Evolutionary conservation across 1,140 invertebrate genomes (phyloP).

Genomic region (Coptotermes formosanus): DNA sequence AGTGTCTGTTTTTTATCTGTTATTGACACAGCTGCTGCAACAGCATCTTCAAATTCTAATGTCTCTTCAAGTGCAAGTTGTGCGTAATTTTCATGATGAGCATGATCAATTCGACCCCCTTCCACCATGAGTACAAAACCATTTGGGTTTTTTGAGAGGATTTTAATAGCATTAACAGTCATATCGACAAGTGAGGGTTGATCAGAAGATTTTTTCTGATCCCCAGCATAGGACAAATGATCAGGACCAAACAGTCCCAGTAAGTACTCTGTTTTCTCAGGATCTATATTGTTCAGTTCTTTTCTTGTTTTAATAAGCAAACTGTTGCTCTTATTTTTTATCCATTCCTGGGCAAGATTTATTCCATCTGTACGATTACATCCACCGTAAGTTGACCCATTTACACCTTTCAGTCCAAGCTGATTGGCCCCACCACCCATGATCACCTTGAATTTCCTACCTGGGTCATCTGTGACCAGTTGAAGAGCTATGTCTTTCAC

Average conservation of each 20-base stretch:
- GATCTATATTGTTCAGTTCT: background rate
- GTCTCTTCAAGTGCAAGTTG: conserved; percentile 68
- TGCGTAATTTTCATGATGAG: conserved; percentile 72
- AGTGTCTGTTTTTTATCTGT: conserved; percentile 63
- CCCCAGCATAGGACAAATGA: conserved; percentile 21
- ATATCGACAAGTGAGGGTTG: conserved; percentile 28
- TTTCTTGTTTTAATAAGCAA: background rate
- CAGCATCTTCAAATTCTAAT: conserved; percentile 65
- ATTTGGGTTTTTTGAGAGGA: background rate
- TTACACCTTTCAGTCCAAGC: conserved; percentile 43
- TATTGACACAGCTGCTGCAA: conserved; percentile 56
- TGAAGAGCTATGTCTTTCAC: conserved; percentile 62
- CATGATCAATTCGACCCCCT: conserved; percentile 77
- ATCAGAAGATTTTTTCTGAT: background rate
- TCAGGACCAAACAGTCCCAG: conserved; percentile 36
- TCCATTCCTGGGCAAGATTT: conserved; percentile 60
- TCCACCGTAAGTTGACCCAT: conserved; percentile 30
- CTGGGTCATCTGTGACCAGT: conserved; percentile 58
- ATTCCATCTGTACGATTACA: conserved; percentile 53
- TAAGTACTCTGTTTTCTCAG: conserved; percentile 50
- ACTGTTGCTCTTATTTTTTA: conserved; percentile 29
- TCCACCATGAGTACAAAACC: conserved; percentile 44
- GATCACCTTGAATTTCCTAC: conserved; percentile 50
- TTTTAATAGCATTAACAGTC: conserved; percentile 10
- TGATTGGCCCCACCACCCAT: conserved; percentile 57